Percentiles rank a stretch among this genome's conserved stretches.
Conservation (phyloP, 2,888 invertebrate genomes). For the Pristionchus fissidentatus region DNA sequence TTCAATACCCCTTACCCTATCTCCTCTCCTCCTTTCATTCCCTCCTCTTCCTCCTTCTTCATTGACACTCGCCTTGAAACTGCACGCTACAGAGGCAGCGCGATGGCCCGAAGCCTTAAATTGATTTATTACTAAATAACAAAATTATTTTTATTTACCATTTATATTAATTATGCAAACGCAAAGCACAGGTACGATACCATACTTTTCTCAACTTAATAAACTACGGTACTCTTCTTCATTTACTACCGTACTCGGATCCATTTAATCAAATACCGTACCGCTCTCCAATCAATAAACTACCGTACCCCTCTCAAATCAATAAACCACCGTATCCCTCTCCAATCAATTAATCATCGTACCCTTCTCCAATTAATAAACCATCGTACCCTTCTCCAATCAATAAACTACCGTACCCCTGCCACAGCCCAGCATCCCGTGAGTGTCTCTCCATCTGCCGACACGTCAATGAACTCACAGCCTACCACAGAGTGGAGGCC, state of each 20-base stretch:
- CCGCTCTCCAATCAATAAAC: neutral
- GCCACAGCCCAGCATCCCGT: constrained; percentile 58
- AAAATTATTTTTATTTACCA: neutral
- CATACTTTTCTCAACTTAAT: neutral
- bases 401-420: constrained; percentile 9
- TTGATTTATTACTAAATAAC: too few relatives aligned
- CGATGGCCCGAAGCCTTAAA: neutral
- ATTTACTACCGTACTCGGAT: neutral
- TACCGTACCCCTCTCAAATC: neutral
- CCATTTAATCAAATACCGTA: neutral
- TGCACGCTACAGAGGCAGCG: constrained; percentile 10
- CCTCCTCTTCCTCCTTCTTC: constrained; percentile 9
- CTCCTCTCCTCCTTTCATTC: constrained; percentile 14
- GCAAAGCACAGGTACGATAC: neutral
- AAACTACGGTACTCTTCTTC: neutral
- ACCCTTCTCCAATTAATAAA: neutral
- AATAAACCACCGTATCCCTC: neutral
- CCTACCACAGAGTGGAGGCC: constrained; percentile 48
- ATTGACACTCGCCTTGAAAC: constrained; percentile 2
- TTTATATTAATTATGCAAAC: neutral
- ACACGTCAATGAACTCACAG: constrained; percentile 65
- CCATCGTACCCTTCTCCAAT: constrained; percentile 9
- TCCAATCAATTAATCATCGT: neutral
- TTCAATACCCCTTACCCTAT: neutral
- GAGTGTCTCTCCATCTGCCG: constrained; percentile 59